A percentile compares a stretch with the other conserved stretches of the same genome.
phyloP scores from a whole-genome alignment of 2,888 invertebrate species.

The Hemaris fuciformis region DNA sequence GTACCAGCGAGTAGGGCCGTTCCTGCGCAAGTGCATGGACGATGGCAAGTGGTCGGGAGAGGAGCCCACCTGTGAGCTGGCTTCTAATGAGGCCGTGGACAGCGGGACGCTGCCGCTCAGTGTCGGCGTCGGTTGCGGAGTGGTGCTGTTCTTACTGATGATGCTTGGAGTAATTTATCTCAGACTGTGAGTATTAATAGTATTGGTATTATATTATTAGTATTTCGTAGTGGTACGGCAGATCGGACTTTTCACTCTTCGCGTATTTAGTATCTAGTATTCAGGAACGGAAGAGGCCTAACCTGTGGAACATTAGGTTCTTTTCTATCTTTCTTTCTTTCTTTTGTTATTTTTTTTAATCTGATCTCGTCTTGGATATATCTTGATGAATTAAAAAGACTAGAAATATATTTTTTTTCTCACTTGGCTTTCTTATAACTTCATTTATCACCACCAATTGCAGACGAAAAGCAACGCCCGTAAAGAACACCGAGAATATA shows the following conservation, averaged over 20 bases:
- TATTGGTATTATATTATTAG: neutral
- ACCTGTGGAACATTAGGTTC: too few species aligned
- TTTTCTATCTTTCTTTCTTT: too few species aligned
- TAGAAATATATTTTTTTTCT: too few species aligned
- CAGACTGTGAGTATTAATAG: constrained; percentile 85
- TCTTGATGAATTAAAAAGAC: too few species aligned
- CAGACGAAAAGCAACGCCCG: constrained; percentile 91
- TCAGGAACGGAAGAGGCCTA: too few species aligned
- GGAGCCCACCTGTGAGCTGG: constrained; percentile 90
- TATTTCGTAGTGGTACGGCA: neutral
- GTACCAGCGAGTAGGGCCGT: constrained; percentile 90
- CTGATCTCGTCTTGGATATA: too few species aligned
- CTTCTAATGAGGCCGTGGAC: constrained; percentile 86
- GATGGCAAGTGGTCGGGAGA: constrained; percentile 94
- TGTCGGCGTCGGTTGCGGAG: constrained; percentile 91
- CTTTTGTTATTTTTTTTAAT: too few species aligned
- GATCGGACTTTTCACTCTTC: too few species aligned
- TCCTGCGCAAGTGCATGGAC: constrained; percentile 91
- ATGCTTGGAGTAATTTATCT: constrained; percentile 90
- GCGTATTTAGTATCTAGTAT: too few species aligned
- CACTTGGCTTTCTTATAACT: too few species aligned
- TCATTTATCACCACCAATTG: constrained; percentile 23
- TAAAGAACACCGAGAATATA: constrained; percentile 93
- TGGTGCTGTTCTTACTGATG: constrained; percentile 89
- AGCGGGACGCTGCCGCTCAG: constrained; percentile 88